These are phyloP conservation scores for Tinea pellionella DNA, from an alignment of 2,888 invertebrate species.

Conservation along the genomic window DNA sequence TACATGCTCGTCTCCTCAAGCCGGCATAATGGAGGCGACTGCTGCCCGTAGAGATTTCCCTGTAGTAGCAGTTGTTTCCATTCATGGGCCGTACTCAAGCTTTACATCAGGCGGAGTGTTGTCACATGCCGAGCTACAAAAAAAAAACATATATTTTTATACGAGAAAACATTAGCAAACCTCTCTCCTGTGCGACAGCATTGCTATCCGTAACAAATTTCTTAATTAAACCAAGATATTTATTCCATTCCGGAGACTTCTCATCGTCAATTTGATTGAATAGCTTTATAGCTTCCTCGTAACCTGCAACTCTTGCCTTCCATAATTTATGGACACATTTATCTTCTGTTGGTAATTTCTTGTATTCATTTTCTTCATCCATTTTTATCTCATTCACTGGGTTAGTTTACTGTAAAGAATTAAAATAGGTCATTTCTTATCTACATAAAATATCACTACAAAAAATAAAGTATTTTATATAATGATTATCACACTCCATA, in stretches of 20 bases:
- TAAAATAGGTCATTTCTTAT: too few species aligned
- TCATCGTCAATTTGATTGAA: conserved; percentile 92
- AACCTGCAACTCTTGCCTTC: conserved; percentile 95
- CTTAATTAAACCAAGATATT: conserved; percentile 89
- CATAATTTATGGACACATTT: conserved; percentile 93
- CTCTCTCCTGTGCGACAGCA: conserved; percentile 96
- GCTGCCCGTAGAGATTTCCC: too few species aligned
- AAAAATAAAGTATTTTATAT: too few species aligned
- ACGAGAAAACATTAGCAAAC: conserved; percentile 50
- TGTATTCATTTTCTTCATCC: conserved; percentile 90
- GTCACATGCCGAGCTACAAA: too few species aligned
- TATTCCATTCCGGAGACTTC: conserved; percentile 93
- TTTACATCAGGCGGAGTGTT: too few species aligned
- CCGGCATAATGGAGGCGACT: too few species aligned
- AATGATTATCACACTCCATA: too few species aligned
- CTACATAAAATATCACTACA: too few species aligned
- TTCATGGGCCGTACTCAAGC: too few species aligned
- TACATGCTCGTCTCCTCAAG: too few species aligned
- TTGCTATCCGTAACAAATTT: conserved; percentile 96
- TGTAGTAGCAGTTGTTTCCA: too few species aligned
- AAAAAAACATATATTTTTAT: too few species aligned
- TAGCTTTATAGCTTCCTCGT: conserved; percentile 91
- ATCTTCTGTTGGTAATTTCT: conserved; percentile 89
- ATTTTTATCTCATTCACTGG: conserved; percentile 38
- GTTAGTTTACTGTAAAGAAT: neutral